phyloP scores from a whole-genome alignment of 2,113 vertebrate genomes.

The Rutilus rutilus region DNA sequence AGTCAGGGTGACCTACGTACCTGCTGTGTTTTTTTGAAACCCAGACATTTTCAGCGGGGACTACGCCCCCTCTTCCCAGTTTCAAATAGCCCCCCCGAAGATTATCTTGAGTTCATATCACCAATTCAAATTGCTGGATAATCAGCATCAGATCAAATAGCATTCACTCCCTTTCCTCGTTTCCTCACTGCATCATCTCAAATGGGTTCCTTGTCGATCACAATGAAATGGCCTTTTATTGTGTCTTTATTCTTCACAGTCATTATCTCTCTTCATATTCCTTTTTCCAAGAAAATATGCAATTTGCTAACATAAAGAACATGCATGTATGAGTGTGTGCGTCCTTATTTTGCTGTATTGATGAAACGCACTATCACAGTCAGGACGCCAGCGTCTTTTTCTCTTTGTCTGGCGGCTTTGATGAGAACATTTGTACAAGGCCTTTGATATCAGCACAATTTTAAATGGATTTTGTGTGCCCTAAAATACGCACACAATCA shows the following conservation, averaged over 20 bases:
- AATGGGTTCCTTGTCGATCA: slow-evolving; percentile 90
- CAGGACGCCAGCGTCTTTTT: slow-evolving; percentile 25
- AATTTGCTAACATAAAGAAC: slow-evolving; percentile 45
- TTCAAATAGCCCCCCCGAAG: slow-evolving; percentile 43
- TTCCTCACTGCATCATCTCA: slow-evolving; percentile 79
- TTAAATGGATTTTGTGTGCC: slow-evolving; percentile 38
- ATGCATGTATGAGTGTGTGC: slow-evolving; percentile 21
- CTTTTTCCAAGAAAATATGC: slow-evolving; percentile 38
- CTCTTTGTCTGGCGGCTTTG: slow-evolving; percentile 48
- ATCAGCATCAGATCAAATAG: slow-evolving; percentile 88
- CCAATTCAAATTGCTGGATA: slow-evolving; percentile 77
- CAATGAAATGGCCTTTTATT: slow-evolving; percentile 88
- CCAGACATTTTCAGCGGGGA: slow-evolving; percentile 36
- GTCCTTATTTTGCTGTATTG: slow-evolving; percentile 20
- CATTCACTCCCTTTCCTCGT: slow-evolving; percentile 52
- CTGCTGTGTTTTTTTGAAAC: slow-evolving; percentile 69
- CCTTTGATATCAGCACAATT: slow-evolving; percentile 49
- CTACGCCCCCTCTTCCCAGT: slow-evolving; percentile 10
- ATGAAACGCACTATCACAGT: slow-evolving; percentile 52
- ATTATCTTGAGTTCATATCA: slow-evolving; percentile 80
- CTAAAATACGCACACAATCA: background rate
- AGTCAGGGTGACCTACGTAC: slow-evolving; percentile 74
- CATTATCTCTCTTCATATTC: slow-evolving; percentile 47
- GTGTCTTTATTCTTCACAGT: slow-evolving; percentile 40
- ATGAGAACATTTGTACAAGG: slow-evolving; percentile 43